phyloP scores from a whole-genome alignment of 1,140 invertebrate species.

The Trypoxylus dichotomus region DNA sequence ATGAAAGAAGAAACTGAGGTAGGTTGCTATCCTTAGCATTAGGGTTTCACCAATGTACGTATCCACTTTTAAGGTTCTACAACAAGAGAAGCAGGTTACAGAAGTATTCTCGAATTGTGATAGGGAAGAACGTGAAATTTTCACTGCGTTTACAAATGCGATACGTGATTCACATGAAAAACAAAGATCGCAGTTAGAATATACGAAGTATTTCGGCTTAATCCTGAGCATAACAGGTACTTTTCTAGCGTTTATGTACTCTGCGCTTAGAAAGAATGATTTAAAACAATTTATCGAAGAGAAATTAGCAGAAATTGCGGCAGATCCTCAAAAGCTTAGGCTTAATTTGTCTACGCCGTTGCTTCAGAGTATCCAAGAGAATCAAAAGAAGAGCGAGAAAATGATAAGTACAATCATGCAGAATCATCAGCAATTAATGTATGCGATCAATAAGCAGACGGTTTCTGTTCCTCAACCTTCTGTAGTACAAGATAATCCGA shows the following conservation, averaged over 20 bases:
- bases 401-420: background rate
- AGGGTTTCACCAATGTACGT: background rate
- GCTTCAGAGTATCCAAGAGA: background rate
- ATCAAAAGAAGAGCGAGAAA: background rate
- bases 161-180: conserved; percentile 72
- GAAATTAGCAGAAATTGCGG: conserved; percentile 33
- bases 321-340: no score
- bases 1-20: conserved; percentile 50
- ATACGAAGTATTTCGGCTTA: conserved; percentile 74
- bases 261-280: conserved; percentile 46
- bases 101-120: conserved; percentile 51
- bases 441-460: background rate
- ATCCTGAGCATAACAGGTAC: conserved; percentile 69
- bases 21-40: conserved; percentile 11
- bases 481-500: background rate
- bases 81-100: conserved; percentile 43
- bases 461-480: background rate
- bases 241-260: conserved; percentile 55
- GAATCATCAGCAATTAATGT: background rate
- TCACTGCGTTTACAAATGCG: conserved; percentile 64
- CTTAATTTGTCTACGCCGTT: background rate
- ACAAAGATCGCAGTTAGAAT: conserved; percentile 68
- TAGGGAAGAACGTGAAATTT: conserved; percentile 64
- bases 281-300: conserved; percentile 48
- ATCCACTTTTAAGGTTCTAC: conserved; percentile 38